A percentile compares a stretch with the other conserved stretches of the same genome.
Conservation (phyloP, 1,140 invertebrate genomes). For the Lepidostoma basale region DNA sequence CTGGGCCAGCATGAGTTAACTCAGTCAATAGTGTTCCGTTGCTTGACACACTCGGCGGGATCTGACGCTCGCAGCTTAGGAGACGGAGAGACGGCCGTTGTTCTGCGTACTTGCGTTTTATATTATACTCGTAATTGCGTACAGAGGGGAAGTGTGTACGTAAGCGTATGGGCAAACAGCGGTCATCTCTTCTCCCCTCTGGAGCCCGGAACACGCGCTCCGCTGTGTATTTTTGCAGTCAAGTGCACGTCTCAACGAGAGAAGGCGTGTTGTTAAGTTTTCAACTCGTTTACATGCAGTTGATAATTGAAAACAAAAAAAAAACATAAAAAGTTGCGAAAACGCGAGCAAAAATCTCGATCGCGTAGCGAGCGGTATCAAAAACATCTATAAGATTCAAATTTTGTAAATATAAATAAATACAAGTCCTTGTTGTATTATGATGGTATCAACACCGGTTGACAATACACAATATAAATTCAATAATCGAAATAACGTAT, state of each 20-base stretch:
- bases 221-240: neutral
- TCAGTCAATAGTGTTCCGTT: slow-evolving; percentile 28
- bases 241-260: neutral
- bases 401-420: too few species aligned
- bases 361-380: too few species aligned
- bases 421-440: too few species aligned
- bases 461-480: too few species aligned
- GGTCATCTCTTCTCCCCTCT: neutral
- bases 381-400: too few species aligned
- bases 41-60: slow-evolving; percentile 28
- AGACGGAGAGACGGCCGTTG: slow-evolving; percentile 17
- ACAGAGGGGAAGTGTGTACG: slow-evolving; percentile 21
- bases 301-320: neutral
- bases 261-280: neutral
- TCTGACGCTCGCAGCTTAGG: slow-evolving; percentile 22
- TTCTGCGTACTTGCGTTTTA: neutral
- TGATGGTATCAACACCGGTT: too few species aligned
- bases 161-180: neutral
- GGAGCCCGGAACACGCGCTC: neutral
- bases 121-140: slow-evolving; percentile 37
- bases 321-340: too few species aligned
- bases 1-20: neutral
- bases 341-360: too few species aligned
- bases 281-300: neutral
- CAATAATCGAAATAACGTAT: too few species aligned